Percentiles rank a stretch among this genome's conserved stretches.
phyloP scores from a whole-genome alignment of 2,797 vertebrate genomes.

The Percopsis omiscomaycus region DNA sequence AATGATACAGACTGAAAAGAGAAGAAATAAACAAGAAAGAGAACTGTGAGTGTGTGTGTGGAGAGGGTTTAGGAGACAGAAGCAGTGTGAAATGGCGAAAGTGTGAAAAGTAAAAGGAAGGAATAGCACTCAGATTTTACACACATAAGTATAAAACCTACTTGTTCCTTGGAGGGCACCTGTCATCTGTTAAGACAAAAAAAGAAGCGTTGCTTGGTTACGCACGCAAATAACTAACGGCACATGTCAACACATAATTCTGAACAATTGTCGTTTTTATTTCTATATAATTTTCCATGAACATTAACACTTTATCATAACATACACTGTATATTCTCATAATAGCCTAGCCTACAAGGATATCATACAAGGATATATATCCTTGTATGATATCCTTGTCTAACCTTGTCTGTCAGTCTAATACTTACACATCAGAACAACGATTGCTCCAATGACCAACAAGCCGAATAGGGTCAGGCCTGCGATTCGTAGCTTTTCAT shows the following conservation, averaged over 20 bases:
- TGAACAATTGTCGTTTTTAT: too few relatives aligned
- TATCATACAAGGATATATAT: too few relatives aligned
- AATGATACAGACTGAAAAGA: background rate
- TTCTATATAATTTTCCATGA: too few relatives aligned
- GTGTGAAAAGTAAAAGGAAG: background rate
- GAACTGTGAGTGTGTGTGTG: background rate
- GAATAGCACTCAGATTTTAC: background rate
- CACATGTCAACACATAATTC: too few relatives aligned
- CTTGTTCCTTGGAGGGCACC: conserved; percentile 59
- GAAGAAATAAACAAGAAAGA: background rate
- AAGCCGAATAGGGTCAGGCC: conserved; percentile 69
- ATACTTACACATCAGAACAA: conserved; percentile 72
- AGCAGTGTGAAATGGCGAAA: background rate
- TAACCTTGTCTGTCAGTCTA: background rate
- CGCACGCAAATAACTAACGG: background rate
- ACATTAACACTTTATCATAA: too few relatives aligned
- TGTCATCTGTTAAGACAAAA: conserved; percentile 64
- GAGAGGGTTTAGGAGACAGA: background rate
- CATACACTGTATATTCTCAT: too few relatives aligned
- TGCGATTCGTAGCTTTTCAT: conserved; percentile 76
- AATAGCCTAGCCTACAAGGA: too few relatives aligned
- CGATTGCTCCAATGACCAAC: conserved; percentile 63
- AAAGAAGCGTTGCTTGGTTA: conserved; percentile 20
- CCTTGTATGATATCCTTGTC: background rate
- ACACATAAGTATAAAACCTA: conserved; percentile 43